These are phyloP conservation scores for Stenodera caucasica DNA, from an alignment of 2,888 invertebrate genomes.

Conservation along the genomic window DNA sequence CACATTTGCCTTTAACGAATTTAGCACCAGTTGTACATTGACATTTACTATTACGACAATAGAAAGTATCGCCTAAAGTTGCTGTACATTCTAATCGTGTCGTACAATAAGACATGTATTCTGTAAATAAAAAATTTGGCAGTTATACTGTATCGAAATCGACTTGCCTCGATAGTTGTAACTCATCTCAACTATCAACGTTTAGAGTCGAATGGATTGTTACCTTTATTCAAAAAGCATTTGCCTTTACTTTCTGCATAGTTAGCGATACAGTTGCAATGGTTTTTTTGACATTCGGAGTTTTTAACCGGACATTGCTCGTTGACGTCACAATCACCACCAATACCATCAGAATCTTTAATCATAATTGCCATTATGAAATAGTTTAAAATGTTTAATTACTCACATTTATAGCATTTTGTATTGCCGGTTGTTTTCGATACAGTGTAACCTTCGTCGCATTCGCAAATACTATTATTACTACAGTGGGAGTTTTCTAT, in stretches of 20 bases:
- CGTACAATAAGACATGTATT: constrained; percentile 36
- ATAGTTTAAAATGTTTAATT: constrained; percentile 3
- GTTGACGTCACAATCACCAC: constrained; percentile 31
- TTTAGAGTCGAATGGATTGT: too few relatives aligned
- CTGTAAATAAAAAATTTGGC: constrained; percentile 29
- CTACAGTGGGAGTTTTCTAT: constrained; percentile 31
- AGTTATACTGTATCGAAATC: background rate
- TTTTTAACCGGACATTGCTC: constrained; percentile 33
- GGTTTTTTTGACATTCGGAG: constrained; percentile 24
- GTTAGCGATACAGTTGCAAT: constrained; percentile 26
- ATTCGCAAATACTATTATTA: constrained; percentile 26
- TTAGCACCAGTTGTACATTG: constrained; percentile 35
- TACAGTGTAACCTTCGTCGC: constrained; percentile 24
- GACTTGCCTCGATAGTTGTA: too few relatives aligned
- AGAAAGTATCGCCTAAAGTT: constrained; percentile 33
- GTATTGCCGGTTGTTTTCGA: constrained; percentile 22
- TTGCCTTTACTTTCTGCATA: constrained; percentile 15
- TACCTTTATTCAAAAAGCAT: constrained; percentile 30
- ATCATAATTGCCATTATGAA: constrained; percentile 12
- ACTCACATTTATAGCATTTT: constrained; percentile 32
- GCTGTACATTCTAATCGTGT: constrained; percentile 34
- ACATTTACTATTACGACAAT: constrained; percentile 40
- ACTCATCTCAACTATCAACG: too few relatives aligned
- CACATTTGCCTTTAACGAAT: constrained; percentile 29
- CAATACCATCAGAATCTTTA: constrained; percentile 29